Base-by-base conservation (phyloP, 1,140 invertebrate species). In the Cheumatopsyche charites region DNA sequence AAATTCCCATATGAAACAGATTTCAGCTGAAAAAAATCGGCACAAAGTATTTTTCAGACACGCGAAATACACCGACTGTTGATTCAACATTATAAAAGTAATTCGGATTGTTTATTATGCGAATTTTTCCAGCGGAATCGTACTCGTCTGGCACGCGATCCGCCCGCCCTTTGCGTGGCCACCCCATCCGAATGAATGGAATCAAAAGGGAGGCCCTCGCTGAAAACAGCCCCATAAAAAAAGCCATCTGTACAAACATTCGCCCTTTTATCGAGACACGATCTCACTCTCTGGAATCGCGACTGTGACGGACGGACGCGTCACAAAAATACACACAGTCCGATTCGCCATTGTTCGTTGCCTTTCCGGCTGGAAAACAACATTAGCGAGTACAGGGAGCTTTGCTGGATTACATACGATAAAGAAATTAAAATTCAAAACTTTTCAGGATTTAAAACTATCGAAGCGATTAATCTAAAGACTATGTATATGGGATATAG, bases 171-270 rank as follows among this genome's bases (percentile, higher is more conserved):
- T 36, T 36, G 9, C 29, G 29, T 4, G 17, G 19, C 62, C 62
- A 52, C 9, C 36, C 26, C 62, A 26, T 45, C 6, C 41, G 41
- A 41, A 65, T 68, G 67, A 73, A 73, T 47, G 47, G 62, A 21
- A 43, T 19, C 17, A 70, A 73, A 73, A 70, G 67, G 68, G 47
- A 17, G 19, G 47, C 47, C 9, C 62, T 42, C 43, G 42, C 26
- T 67, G 63, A 70, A 74, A 70, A 74, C 41, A 36, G 61, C 19
- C 52, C 63, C 45, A 62, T 67, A 63, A 71, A 52, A 74, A 71
- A 74, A 71, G 58, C 65, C 73, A 74, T 74, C 73, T 74, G 73
- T 71, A 71, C 58, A 74, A 74, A 74, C 65, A 74, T 49, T 21
- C 19, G 43, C 15, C 43, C 65, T 68, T 36, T 71, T 74, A 74